Conservation (phyloP, 2,888 invertebrate genomes). For the Thalpophila matura region DNA sequence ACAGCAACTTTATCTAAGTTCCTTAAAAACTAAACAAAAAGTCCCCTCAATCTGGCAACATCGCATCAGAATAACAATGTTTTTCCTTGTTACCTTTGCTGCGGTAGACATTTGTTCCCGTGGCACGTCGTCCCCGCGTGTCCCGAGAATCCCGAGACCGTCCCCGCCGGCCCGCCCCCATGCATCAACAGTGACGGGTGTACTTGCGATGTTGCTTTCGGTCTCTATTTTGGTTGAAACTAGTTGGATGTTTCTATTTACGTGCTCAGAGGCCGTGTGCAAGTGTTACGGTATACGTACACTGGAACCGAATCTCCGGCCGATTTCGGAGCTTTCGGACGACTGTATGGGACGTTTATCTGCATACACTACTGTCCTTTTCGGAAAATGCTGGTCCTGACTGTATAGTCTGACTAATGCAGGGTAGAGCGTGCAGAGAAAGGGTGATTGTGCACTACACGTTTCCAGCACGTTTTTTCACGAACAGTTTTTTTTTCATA, state of each 20-base stretch:
- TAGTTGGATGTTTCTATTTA: constrained; percentile 15
- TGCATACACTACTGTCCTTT: too few relatives aligned
- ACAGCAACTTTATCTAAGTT: too few relatives aligned
- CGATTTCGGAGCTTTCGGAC: not conserved
- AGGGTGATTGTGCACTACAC: too few relatives aligned
- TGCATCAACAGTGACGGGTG: constrained; percentile 58
- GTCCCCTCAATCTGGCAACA: constrained; percentile 45
- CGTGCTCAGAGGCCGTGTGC: constrained; percentile 3
- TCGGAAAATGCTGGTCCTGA: too few relatives aligned
- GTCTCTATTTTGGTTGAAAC: constrained; percentile 41
- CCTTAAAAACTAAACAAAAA: constrained; percentile 13
- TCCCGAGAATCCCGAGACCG: constrained; percentile 34
- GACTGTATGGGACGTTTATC: too few relatives aligned
- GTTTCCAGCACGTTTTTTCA: too few relatives aligned
- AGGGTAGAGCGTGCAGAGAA: too few relatives aligned
- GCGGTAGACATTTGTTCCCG: constrained; percentile 42
- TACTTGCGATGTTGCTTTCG: constrained; percentile 39
- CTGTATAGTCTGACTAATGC: too few relatives aligned
- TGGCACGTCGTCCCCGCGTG: constrained; percentile 45
- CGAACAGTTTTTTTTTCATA: too few relatives aligned
- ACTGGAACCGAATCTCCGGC: not conserved
- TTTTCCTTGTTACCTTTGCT: constrained; percentile 40
- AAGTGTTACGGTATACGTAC: too few relatives aligned
- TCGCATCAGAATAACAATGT: constrained; percentile 33
- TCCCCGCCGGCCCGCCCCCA: constrained; percentile 37